Conservation (phyloP, 2,797 vertebrate species). For the Trachops cirrhosus region DNA sequence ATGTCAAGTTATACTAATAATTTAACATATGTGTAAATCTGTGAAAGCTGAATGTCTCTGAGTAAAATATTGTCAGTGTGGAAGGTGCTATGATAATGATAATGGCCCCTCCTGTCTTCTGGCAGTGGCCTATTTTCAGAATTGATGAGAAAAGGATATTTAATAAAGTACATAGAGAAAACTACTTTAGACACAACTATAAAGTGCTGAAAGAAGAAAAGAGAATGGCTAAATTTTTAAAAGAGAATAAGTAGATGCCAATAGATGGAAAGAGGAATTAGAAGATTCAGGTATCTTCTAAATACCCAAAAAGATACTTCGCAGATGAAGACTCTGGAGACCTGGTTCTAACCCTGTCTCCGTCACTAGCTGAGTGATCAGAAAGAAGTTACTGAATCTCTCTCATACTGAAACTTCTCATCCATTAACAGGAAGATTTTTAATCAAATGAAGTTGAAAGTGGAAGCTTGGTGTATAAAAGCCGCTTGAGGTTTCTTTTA, state of each 20-base stretch:
- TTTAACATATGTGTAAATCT: background rate
- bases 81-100: background rate
- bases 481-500: background rate
- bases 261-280: background rate
- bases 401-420: background rate
- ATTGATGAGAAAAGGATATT: background rate
- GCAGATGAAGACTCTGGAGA: background rate
- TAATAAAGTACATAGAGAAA: background rate
- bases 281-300: background rate
- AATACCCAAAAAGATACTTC: background rate
- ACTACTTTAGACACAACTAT: background rate
- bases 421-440: background rate
- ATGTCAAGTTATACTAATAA: background rate
- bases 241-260: background rate
- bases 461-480: background rate
- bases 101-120: background rate
- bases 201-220: background rate
- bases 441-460: conserved; percentile 37
- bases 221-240: background rate
- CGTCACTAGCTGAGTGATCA: background rate
- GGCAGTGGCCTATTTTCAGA: background rate
- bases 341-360: background rate
- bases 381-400: background rate
- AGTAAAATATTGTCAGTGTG: background rate
- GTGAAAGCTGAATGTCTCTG: background rate